Evolutionary conservation across 1,140 invertebrate genomes (phyloP), one percentile per base, ranked within the genome.

Genomic region (Archivesica marissinica): DNA sequence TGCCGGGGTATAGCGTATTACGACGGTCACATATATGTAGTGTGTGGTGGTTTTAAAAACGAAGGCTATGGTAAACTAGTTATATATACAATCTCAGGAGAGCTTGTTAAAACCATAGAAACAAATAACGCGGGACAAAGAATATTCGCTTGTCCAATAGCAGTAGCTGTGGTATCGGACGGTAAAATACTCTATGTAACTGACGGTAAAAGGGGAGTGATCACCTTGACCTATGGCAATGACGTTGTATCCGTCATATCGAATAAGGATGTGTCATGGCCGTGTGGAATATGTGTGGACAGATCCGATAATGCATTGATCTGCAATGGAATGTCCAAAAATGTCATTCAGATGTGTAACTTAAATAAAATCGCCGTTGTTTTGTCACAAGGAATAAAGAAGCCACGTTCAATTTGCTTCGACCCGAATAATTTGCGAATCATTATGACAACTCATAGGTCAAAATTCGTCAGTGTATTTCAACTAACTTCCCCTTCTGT

Each of bases 241-340:
- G 80, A 83, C 52, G 80, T 83, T 33, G 54, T 83, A 17, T 83
- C 80, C 2, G 70, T 83, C 4, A 28, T 83, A 47, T 41, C 80
- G 20, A 30, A 47, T n/a, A 52, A 44, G n/a, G 70, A 75, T 9
- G 35, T 59, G 15, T 6, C 66, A 7, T 83, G 80, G 80, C 80
- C 80, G 44, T 83, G 80, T 75, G 80, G 80, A 28, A 64, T 83
- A 50, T 83, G 80, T 38, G n/a, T 83, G 15, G 80, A 83, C 28
- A 83, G 52, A 35, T 59, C 74, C 35, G 80, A 75, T 52, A 72
- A 64, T 47, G 70, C 52, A 15, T 23, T 83, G 13, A 54, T 83
- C 28, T 83, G 80, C 23, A 83, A 75, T 47, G 80, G 80, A 15
- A 35, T n/a, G 35, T 41, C 47, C 2, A 75, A 68, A 23, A 83